Conservation (phyloP, 1,140 invertebrate genomes). For the Zaprionus capensis region DNA sequence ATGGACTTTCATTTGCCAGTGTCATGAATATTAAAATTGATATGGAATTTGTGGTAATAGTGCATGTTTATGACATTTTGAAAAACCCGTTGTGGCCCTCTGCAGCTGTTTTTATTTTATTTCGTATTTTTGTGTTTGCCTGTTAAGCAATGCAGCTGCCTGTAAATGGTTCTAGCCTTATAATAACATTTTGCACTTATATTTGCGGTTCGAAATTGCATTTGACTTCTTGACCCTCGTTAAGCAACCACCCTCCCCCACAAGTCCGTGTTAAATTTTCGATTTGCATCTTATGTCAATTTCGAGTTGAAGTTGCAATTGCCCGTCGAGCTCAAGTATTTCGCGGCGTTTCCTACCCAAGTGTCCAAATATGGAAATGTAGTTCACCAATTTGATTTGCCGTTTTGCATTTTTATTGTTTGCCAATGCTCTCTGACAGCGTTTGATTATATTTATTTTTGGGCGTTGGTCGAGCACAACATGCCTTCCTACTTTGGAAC, state of each 20-base stretch:
- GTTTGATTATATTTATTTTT: constrained; percentile 80
- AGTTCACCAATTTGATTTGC: constrained; percentile 68
- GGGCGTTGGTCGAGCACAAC: constrained; percentile 62
- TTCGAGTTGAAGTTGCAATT: constrained; percentile 56
- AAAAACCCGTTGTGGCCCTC: constrained; percentile 40
- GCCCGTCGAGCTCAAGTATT: neutral
- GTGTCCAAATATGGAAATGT: constrained; percentile 72
- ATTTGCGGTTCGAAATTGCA: constrained; percentile 30
- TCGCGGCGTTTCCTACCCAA: neutral
- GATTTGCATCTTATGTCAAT: constrained; percentile 67
- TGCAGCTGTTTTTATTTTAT: constrained; percentile 31
- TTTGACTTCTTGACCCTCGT: constrained; percentile 69
- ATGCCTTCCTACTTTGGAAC: constrained; percentile 56
- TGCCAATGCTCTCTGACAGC: constrained; percentile 71
- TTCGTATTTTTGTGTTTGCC: constrained; percentile 18
- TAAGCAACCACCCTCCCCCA: constrained; percentile 21
- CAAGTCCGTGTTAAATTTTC: constrained; percentile 20
- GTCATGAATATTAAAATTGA: constrained; percentile 41
- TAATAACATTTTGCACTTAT: constrained; percentile 27
- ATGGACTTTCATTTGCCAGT: constrained; percentile 15
- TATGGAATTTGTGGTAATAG: constrained; percentile 48
- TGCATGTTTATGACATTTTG: constrained; percentile 60
- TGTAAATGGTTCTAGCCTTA: constrained; percentile 38
- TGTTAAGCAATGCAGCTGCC: constrained; percentile 48
- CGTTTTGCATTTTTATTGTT: constrained; percentile 79